Evolutionary conservation across 1,140 invertebrate genomes (phyloP).

Genomic region (Drosophila subobscura): DNA sequence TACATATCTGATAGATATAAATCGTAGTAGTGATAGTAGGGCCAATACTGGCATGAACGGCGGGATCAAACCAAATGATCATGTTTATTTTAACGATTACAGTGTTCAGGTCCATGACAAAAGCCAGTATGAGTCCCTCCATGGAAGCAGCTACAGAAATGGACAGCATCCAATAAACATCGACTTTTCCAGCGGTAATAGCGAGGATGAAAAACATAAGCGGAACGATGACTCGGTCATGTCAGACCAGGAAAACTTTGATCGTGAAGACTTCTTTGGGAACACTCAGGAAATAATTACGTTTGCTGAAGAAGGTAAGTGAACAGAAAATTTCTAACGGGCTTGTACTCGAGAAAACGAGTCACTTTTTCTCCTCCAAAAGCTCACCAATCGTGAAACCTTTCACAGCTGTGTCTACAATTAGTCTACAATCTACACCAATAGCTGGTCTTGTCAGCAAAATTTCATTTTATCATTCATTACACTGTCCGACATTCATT

Average conservation of each 20-base stretch:
- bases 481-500: too few relatives aligned
- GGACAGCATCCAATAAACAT: slow-evolving; percentile 5
- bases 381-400: too few relatives aligned
- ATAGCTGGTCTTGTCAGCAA: too few relatives aligned
- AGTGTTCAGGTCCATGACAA: slow-evolving; percentile 29
- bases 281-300: slow-evolving; percentile 92
- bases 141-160: background rate
- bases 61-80: slow-evolving; percentile 40
- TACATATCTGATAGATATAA: slow-evolving; percentile 80
- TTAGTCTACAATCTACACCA: too few relatives aligned
- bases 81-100: slow-evolving; percentile 66
- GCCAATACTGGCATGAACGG: slow-evolving; percentile 36
- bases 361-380: too few relatives aligned
- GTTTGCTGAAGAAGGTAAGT: slow-evolving; percentile 91
- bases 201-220: slow-evolving; percentile 13
- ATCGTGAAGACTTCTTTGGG: slow-evolving; percentile 90
- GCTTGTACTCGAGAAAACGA: too few relatives aligned
- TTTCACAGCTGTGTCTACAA: too few relatives aligned
- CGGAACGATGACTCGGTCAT: slow-evolving; percentile 7
- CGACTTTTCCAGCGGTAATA: background rate
- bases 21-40: slow-evolving; percentile 68
- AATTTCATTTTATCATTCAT: too few relatives aligned
- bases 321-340: too few relatives aligned
- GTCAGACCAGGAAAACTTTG: slow-evolving; percentile 71
- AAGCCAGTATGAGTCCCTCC: slow-evolving; percentile 7